Conservation (phyloP, 1,140 invertebrate species). For the Euglossa dilemma region DNA sequence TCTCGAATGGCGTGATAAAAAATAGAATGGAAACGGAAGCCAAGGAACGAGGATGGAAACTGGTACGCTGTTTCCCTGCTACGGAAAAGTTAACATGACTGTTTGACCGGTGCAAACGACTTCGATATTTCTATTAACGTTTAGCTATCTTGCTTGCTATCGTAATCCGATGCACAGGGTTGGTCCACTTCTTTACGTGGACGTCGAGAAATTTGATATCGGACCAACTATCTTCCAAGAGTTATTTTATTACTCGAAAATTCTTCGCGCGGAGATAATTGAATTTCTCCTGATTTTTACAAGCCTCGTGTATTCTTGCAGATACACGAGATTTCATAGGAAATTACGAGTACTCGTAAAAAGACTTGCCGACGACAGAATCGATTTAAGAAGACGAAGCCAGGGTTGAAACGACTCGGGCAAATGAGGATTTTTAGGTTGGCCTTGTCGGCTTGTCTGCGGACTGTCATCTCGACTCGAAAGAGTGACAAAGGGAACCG, state of each 20-base stretch:
- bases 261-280: no score
- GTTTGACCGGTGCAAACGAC: no score
- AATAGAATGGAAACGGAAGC: neutral
- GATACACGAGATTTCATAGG: neutral
- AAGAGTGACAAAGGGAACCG: constrained; percentile 19
- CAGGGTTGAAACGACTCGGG: neutral
- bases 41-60: neutral
- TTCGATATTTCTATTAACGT: no score
- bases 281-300: no score
- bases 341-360: neutral
- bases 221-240: no score
- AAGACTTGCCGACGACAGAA: neutral
- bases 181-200: no score
- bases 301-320: no score
- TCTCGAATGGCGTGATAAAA: neutral
- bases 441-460: constrained; percentile 11
- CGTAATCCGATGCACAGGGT: no score
- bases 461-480: constrained; percentile 16
- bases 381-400: neutral
- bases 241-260: no score
- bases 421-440: constrained; percentile 25
- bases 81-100: neutral
- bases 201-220: no score
- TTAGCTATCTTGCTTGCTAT: no score
- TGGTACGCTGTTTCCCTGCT: neutral